Conservation (phyloP, 2,888 invertebrate genomes). For the Disparrhopalites patrizii region DNA sequence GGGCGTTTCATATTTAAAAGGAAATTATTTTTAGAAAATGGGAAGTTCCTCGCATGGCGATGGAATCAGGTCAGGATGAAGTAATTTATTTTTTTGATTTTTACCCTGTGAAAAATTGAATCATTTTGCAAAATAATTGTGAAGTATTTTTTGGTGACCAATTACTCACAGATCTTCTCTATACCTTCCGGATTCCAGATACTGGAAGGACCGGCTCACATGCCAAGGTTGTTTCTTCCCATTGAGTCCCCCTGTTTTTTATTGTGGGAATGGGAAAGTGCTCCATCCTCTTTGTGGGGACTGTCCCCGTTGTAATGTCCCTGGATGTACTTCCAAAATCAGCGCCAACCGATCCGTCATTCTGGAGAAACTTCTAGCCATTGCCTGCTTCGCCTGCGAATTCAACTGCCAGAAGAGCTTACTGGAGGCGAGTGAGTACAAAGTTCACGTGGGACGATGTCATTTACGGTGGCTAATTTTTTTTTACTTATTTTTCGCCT, state of each 20-base stretch:
- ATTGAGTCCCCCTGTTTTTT: slow-evolving; percentile 3
- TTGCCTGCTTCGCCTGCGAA: slow-evolving; percentile 14
- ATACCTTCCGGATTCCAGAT: not conserved
- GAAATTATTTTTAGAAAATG: no score
- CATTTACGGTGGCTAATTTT: slow-evolving; percentile 13
- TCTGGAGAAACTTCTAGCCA: not conserved
- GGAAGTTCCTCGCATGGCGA: no score
- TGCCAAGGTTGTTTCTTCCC: slow-evolving; percentile 7
- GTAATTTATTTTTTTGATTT: no score
- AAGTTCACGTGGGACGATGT: not conserved
- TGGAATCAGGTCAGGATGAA: no score
- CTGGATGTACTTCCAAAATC: not conserved
- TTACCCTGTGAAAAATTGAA: no score
- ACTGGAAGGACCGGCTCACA: slow-evolving; percentile 11
- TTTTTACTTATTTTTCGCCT: not conserved
- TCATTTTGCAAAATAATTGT: no score
- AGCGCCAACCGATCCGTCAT: not conserved
- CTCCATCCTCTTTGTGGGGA: slow-evolving; percentile 7
- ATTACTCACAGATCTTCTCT: no score
- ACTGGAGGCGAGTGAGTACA: slow-evolving; percentile 1
- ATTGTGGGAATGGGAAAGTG: not conserved
- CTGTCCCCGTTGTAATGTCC: slow-evolving; percentile 6
- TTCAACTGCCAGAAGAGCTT: not conserved
- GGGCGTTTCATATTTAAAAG: no score
- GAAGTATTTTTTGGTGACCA: no score